Evolutionary conservation across 2,797 vertebrate species (phyloP).

Genomic region (Sebastes umbrosus): DNA sequence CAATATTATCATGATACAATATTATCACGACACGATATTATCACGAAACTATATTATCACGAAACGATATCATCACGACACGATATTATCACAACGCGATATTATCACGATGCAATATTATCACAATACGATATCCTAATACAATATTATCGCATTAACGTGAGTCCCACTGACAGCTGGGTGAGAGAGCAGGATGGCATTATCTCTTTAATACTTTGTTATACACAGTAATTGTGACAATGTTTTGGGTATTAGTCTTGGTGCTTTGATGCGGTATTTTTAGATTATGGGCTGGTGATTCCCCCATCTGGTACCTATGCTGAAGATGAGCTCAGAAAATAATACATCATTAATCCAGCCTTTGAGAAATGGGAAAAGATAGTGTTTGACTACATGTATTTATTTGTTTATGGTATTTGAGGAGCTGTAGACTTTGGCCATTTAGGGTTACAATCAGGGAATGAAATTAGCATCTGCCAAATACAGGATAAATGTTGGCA

Average conservation of each 20-base stretch:
- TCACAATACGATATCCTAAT: too few relatives aligned
- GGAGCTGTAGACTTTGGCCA: neutral
- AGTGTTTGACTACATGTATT: neutral
- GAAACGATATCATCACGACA: too few relatives aligned
- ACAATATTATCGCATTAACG: too few relatives aligned
- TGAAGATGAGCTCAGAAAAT: neutral
- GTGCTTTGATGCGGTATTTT: neutral
- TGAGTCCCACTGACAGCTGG: neutral
- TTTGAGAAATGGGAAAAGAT: neutral
- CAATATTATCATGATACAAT: too few relatives aligned
- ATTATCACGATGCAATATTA: too few relatives aligned
- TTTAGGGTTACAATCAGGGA: neutral
- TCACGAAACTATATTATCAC: too few relatives aligned
- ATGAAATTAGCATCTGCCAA: too few relatives aligned
- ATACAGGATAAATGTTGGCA: too few relatives aligned
- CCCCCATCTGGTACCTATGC: too few relatives aligned
- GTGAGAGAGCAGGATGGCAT: neutral
- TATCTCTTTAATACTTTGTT: neutral
- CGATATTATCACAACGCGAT: too few relatives aligned
- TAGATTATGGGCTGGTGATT: neutral
- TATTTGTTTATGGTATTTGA: neutral
- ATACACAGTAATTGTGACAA: fast-evolving
- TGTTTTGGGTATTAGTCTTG: neutral
- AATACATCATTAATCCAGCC: neutral
- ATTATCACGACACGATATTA: too few relatives aligned